Evolutionary conservation across 2,113 vertebrate genomes (phyloP).

Genomic region (Oxygymnocypris stewartii): DNA sequence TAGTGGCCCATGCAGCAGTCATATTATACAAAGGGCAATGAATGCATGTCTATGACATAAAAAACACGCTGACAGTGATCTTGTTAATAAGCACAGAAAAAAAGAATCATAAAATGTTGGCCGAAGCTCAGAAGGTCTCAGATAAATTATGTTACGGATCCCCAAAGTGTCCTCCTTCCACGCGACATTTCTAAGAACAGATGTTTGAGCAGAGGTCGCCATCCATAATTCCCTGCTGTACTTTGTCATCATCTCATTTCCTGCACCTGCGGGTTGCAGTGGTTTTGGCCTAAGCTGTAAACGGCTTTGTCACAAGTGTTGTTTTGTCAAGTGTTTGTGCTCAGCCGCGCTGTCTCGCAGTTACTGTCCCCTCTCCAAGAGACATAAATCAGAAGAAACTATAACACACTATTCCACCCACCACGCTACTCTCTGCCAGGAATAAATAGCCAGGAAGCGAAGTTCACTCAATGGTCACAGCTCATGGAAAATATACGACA

Average conservation of each 20-base stretch:
- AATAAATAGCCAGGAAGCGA: conserved; percentile 45
- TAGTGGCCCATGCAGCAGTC: conserved; percentile 35
- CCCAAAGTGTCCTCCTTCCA: conserved; percentile 9
- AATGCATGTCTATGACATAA: conserved; percentile 31
- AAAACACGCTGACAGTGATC: conserved; percentile 13
- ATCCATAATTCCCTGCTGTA: conserved; percentile 28
- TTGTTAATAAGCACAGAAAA: conserved; percentile 12
- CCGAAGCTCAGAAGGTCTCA: background rate
- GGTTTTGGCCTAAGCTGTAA: conserved; percentile 32
- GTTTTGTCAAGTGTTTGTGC: conserved; percentile 44
- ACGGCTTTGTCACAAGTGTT: conserved; percentile 50
- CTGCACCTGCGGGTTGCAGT: conserved; percentile 43
- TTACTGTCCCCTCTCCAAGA: conserved; percentile 25
- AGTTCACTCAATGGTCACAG: conserved; percentile 35
- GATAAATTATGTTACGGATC: conserved; percentile 4
- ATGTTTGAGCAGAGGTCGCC: conserved; percentile 9
- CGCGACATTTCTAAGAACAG: background rate
- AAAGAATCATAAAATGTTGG: background rate
- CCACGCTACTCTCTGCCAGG: conserved; percentile 21
- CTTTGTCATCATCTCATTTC: conserved; percentile 52
- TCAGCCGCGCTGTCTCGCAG: conserved; percentile 13
- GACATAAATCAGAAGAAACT: conserved; percentile 45
- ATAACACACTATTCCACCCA: conserved; percentile 38
- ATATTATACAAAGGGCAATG: background rate
- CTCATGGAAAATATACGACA: conserved; percentile 36